Conservation (phyloP, 2,888 invertebrate species). For the Drosophila robusta region DNA sequence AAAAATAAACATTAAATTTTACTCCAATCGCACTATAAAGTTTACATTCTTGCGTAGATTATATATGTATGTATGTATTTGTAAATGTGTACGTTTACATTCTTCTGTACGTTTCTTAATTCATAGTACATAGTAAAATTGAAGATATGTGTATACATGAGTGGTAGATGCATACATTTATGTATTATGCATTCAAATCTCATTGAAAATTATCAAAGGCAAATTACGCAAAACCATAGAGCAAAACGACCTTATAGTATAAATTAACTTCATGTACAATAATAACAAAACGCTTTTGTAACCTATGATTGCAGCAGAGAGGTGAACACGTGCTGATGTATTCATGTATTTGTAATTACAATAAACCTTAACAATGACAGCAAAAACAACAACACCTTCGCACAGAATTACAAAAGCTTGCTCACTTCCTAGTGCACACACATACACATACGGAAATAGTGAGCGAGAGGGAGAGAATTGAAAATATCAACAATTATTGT, state of each 20-base stretch:
- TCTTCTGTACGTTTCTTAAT: no score
- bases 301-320: conserved; percentile 66
- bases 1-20: no score
- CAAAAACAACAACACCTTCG: conserved; percentile 59
- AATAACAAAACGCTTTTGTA: conserved; percentile 68
- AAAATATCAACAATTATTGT: conserved; percentile 50
- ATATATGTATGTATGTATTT: no score
- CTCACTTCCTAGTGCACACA: conserved; percentile 62
- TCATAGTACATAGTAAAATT: no score
- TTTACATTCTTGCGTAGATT: background rate
- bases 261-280: conserved; percentile 65
- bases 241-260: conserved; percentile 78
- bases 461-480: conserved; percentile 17
- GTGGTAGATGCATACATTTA: background rate
- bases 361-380: conserved; percentile 45
- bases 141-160: background rate
- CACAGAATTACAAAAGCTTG: conserved; percentile 55
- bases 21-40: background rate
- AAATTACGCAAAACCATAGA: conserved; percentile 75
- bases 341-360: conserved; percentile 42
- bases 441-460: background rate
- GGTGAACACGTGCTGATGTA: conserved; percentile 43
- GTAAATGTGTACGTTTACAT: no score
- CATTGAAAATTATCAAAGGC: conserved; percentile 77
- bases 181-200: conserved; percentile 20